Evolutionary conservation across 2,113 vertebrate species (phyloP).

Genomic region (Okapia johnstoni): DNA sequence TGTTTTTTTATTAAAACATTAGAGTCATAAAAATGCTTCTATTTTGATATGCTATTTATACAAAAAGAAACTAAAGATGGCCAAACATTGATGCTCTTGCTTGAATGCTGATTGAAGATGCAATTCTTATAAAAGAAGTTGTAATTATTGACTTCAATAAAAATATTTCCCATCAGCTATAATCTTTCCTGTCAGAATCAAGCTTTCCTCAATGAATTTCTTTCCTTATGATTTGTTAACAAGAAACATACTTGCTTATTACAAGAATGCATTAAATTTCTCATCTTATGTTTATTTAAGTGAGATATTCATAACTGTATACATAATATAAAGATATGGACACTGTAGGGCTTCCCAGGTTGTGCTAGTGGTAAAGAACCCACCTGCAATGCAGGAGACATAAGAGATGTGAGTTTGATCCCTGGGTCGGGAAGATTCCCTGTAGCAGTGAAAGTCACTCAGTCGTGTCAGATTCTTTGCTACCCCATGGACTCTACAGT

Average conservation of each 20-base stretch:
- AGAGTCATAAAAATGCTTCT: not conserved
- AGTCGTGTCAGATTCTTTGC: not conserved
- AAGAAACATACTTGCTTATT: not conserved
- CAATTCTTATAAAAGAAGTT: not conserved
- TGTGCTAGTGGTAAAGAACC: not conserved
- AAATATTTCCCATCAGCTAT: not conserved
- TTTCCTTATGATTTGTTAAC: not conserved
- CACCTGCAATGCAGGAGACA: not conserved
- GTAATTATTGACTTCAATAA: not conserved
- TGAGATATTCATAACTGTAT: not conserved
- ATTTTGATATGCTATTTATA: not conserved
- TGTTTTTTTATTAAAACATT: not conserved
- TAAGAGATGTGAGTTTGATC: not conserved
- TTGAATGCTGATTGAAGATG: not conserved
- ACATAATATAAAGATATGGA: not conserved
- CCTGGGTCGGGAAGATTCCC: not conserved
- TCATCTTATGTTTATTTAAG: not conserved
- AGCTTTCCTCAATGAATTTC: not conserved
- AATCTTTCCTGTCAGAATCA: not conserved
- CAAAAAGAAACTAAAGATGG: not conserved
- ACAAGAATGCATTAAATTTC: not conserved
- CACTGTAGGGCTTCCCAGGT: not conserved
- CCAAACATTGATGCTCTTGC: not conserved
- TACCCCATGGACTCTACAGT: not conserved
- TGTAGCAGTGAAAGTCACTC: not conserved